Conservation (phyloP, 1,140 invertebrate species). For the Aplysia californica region DNA sequence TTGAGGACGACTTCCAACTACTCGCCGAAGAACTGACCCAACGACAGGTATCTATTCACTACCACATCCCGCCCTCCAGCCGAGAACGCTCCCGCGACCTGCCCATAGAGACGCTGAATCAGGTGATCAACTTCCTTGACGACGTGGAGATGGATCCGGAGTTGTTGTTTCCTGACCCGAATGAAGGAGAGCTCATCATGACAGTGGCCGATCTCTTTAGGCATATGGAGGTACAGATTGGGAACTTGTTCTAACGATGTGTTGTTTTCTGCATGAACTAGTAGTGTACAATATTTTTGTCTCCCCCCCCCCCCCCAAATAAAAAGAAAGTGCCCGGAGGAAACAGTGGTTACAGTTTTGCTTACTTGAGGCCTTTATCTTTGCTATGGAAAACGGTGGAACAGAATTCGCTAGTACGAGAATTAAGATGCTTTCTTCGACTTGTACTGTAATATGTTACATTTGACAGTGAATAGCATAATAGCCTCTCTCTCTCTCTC, state of each 20-base stretch:
- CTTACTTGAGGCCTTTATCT: not conserved
- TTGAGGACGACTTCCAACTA: conserved; percentile 24
- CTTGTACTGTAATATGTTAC: too few species aligned
- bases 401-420: not conserved
- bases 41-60: not conserved
- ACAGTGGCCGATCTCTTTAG: not conserved
- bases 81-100: conserved; percentile 21
- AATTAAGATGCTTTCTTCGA: too few species aligned
- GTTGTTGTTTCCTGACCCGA: not conserved
- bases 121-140: conserved; percentile 2
- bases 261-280: not conserved
- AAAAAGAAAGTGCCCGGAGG: too few species aligned
- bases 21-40: conserved; percentile 9
- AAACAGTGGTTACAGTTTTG: not conserved
- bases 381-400: not conserved
- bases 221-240: conserved; percentile 1
- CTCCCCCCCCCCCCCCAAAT: too few species aligned
- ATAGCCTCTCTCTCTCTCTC: too few species aligned
- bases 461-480: too few species aligned
- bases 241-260: not conserved
- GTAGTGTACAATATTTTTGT: too few species aligned
- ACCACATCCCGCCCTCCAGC: conserved; percentile 16
- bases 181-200: not conserved
- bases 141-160: not conserved
- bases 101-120: conserved; percentile 15